A percentile compares a stretch with the other conserved stretches of the same genome.
These are phyloP conservation scores for Microdon myrmicae DNA, from an alignment of 2,888 invertebrate genomes.

Conservation along the genomic window DNA sequence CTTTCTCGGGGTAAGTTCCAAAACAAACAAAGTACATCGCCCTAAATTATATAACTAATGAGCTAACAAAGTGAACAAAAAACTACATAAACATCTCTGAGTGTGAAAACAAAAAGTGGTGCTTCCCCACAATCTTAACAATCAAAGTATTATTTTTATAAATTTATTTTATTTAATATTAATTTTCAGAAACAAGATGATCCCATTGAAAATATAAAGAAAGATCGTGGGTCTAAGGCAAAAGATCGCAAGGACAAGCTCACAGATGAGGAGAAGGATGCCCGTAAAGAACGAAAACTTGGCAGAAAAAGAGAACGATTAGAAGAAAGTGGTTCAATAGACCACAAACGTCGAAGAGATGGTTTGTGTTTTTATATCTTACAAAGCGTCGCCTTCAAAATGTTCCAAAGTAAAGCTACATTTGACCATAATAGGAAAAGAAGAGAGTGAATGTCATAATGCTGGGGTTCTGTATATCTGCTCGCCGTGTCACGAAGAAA, in stretches of 20 bases:
- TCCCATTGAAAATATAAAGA: conserved; percentile 65
- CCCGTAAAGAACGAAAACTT: conserved; percentile 82
- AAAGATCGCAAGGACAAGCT: conserved; percentile 74
- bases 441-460: not conserved
- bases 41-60: conserved; percentile 8
- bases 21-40: conserved; percentile 25
- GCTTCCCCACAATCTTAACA: not conserved
- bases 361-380: conserved; percentile 72
- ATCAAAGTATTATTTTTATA: conserved; percentile 10
- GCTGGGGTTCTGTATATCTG: too few species aligned
- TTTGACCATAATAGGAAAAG: not conserved
- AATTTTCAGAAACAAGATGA: conserved; percentile 63
- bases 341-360: conserved; percentile 83
- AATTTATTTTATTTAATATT: conserved; percentile 46
- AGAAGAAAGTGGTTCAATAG: conserved; percentile 75
- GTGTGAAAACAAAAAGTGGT: conserved; percentile 11
- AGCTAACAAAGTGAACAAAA: conserved; percentile 14
- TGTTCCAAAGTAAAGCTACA: not conserved
- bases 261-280: conserved; percentile 82
- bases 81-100: conserved; percentile 18
- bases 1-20: conserved; percentile 39
- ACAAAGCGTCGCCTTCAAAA: conserved; percentile 2
- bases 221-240: conserved; percentile 68
- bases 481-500: too few species aligned
- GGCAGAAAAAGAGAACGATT: conserved; percentile 82